Percentiles rank a stretch among this genome's conserved stretches.
Evolutionary conservation across 2,113 vertebrate genomes (phyloP).

Genomic region (Gadus chalcogrammus): DNA sequence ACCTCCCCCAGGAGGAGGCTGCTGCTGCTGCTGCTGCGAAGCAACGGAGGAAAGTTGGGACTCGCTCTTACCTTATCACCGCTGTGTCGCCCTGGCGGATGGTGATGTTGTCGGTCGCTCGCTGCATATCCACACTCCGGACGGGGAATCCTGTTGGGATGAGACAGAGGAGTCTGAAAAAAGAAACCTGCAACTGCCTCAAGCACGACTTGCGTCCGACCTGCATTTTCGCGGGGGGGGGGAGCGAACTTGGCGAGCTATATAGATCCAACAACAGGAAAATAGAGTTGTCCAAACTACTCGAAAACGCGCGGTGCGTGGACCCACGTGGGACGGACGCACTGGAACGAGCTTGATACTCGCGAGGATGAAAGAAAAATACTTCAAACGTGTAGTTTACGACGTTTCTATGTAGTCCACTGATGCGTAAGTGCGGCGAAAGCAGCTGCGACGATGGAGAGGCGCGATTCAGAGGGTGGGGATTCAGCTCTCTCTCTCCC

Average conservation of each 20-base stretch:
- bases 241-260: constrained; percentile 36
- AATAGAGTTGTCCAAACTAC: constrained; percentile 52
- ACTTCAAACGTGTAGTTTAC: constrained; percentile 8
- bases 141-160: constrained; percentile 98
- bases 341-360: too few relatives aligned
- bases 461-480: constrained; percentile 39
- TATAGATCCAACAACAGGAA: constrained; percentile 61
- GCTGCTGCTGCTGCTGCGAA: too few relatives aligned
- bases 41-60: too few relatives aligned
- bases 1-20: too few relatives aligned
- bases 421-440: constrained; percentile 24
- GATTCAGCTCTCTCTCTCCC: constrained; percentile 32
- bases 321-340: too few relatives aligned
- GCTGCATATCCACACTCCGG: constrained; percentile 97
- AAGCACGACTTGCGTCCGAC: constrained; percentile 87
- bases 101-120: constrained; percentile 98
- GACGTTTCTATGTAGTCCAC: constrained; percentile 37
- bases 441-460: neutral
- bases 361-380: neutral
- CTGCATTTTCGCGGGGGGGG: constrained; percentile 72
- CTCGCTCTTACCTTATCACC: constrained; percentile 88
- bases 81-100: constrained; percentile 98
- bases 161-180: constrained; percentile 98
- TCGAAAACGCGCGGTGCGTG: constrained; percentile 20
- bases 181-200: constrained; percentile 90